Conservation (phyloP, 2,888 invertebrate species). For the Lasius fuliginosus region DNA sequence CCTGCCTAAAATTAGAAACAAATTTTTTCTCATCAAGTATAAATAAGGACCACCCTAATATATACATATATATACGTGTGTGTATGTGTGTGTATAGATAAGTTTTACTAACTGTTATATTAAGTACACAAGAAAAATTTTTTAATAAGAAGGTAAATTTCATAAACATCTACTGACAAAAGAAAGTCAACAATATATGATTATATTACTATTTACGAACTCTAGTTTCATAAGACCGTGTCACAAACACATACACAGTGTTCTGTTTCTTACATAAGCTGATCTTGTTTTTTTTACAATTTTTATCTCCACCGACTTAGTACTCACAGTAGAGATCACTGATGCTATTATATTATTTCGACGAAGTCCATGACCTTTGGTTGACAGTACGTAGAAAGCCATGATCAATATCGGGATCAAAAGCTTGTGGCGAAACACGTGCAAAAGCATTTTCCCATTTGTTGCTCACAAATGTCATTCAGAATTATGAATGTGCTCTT, state of each 20-base stretch:
- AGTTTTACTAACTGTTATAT: background rate
- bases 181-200: background rate
- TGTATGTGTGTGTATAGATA: background rate
- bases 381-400: slow-evolving; percentile 1
- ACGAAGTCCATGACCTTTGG: background rate
- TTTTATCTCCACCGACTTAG: background rate
- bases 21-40: too few species aligned
- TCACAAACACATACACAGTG: background rate
- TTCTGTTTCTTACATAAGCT: background rate
- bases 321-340: slow-evolving; percentile 24
- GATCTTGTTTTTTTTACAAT: background rate
- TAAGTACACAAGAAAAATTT: background rate
- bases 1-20: too few species aligned
- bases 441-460: slow-evolving; percentile 61
- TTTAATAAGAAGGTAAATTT: background rate
- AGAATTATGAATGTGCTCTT: slow-evolving; percentile 40
- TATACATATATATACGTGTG: too few species aligned
- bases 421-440: background rate
- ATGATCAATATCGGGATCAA: slow-evolving; percentile 50
- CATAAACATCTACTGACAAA: background rate
- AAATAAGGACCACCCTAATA: too few species aligned
- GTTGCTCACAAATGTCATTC: slow-evolving; percentile 11
- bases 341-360: background rate
- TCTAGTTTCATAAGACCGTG: background rate
- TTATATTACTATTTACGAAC: background rate